These are phyloP conservation scores for Heterohyrax brucei DNA, from an alignment of 2,797 vertebrate species.

Conservation along the genomic window DNA sequence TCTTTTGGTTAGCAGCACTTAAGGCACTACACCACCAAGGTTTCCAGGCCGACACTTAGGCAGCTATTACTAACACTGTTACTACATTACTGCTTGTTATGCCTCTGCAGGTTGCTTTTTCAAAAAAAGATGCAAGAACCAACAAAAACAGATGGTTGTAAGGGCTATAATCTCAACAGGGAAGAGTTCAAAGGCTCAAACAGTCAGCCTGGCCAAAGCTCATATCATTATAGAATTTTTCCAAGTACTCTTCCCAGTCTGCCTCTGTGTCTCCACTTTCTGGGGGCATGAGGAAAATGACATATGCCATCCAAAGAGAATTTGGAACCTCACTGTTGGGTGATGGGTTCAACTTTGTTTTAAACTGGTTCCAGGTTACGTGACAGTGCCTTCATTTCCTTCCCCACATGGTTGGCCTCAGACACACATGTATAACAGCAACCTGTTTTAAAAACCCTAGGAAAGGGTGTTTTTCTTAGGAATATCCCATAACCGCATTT, in stretches of 20 bases:
- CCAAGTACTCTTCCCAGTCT: slow-evolving; percentile 61
- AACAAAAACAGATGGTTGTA: slow-evolving; percentile 66
- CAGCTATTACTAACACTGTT: not conserved
- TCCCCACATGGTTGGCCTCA: not conserved
- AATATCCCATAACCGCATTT: slow-evolving; percentile 11
- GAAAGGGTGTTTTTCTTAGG: not conserved
- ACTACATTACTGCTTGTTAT: slow-evolving; percentile 41
- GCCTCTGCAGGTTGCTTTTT: not conserved
- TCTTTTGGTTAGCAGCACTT: too few relatives aligned
- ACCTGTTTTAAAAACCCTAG: slow-evolving; percentile 33
- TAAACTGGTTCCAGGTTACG: slow-evolving; percentile 55
- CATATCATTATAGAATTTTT: slow-evolving; percentile 72
- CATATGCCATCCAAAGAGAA: not conserved
- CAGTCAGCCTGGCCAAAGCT: not conserved
- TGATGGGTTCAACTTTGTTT: slow-evolving; percentile 26
- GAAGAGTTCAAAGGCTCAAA: slow-evolving; percentile 73
- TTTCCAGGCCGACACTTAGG: not conserved
- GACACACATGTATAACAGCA: slow-evolving; percentile 5
- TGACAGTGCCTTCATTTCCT: not conserved
- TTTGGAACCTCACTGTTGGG: not conserved
- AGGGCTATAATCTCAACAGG: slow-evolving; percentile 55
- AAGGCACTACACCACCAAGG: too few relatives aligned
- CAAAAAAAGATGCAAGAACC: slow-evolving; percentile 63
- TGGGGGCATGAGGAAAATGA: slow-evolving; percentile 25
- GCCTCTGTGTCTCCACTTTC: slow-evolving; percentile 57